phyloP scores from a whole-genome alignment of 2,113 vertebrate species.

The Scolopax mira region DNA sequence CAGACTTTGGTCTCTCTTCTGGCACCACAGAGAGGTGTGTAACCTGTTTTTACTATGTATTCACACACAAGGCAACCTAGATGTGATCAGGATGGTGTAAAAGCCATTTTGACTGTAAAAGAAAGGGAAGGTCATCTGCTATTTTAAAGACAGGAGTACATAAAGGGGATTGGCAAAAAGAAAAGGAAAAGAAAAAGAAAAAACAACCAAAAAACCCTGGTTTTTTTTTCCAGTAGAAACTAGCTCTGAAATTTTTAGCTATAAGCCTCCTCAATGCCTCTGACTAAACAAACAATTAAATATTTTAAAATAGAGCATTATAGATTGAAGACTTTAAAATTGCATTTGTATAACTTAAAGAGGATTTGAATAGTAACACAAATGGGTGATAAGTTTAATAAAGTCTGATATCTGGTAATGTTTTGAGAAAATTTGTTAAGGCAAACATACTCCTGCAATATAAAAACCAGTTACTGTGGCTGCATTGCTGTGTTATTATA shows the following conservation, averaged over 20 bases:
- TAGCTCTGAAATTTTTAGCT: neutral
- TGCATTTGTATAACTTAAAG: neutral
- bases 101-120: neutral
- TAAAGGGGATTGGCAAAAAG: neutral
- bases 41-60: neutral
- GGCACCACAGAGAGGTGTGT: neutral
- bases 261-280: neutral
- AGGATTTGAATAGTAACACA: neutral
- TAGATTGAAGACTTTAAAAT: neutral
- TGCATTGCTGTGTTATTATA: neutral
- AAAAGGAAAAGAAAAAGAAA: neutral
- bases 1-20: neutral
- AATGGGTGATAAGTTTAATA: neutral
- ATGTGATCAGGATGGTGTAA: neutral
- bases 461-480: neutral
- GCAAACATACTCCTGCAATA: neutral
- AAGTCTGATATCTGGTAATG: neutral
- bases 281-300: neutral
- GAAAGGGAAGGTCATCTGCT: neutral
- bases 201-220: accelerated
- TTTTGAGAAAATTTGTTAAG: conserved; percentile 32
- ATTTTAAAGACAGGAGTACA: neutral
- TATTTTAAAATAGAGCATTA: neutral
- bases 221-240: neutral
- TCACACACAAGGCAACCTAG: neutral